Conservation (phyloP, 2,888 invertebrate species). For the Ectemnius cavifrons region DNA sequence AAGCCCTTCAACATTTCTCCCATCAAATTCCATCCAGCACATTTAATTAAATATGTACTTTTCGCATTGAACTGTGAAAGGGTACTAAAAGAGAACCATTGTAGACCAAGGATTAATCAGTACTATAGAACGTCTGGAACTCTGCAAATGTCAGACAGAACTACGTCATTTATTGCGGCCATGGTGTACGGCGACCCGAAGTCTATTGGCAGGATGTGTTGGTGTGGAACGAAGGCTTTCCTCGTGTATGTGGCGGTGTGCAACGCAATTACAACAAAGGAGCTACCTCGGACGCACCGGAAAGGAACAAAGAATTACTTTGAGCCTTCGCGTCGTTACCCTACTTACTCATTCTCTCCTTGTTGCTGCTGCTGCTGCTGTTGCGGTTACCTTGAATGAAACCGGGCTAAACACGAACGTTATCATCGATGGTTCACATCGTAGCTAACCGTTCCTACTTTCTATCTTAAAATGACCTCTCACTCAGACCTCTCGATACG, state of each 20-base stretch:
- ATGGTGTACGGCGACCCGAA: not conserved
- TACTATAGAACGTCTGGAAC: not conserved
- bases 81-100: too few relatives aligned
- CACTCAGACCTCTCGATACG: not conserved
- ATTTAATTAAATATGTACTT: too few relatives aligned
- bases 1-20: too few relatives aligned
- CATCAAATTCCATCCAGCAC: too few relatives aligned
- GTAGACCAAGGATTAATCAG: not conserved
- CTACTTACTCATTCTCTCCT: conserved; percentile 7
- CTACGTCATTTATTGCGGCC: not conserved
- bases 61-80: too few relatives aligned
- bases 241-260: not conserved
- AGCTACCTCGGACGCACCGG: not conserved
- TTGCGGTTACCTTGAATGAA: not conserved
- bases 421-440: not conserved
- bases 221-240: conserved; percentile 1
- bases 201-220: not conserved
- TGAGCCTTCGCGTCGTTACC: conserved; percentile 16
- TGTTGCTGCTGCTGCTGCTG: not conserved
- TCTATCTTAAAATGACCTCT: not conserved
- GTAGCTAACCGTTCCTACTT: not conserved
- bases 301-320: conserved; percentile 30
- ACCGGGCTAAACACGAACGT: not conserved
- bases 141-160: not conserved
- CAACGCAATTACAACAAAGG: not conserved